phyloP scores from a whole-genome alignment of 2,797 vertebrate genomes.

The Myripristis jacobus region DNA sequence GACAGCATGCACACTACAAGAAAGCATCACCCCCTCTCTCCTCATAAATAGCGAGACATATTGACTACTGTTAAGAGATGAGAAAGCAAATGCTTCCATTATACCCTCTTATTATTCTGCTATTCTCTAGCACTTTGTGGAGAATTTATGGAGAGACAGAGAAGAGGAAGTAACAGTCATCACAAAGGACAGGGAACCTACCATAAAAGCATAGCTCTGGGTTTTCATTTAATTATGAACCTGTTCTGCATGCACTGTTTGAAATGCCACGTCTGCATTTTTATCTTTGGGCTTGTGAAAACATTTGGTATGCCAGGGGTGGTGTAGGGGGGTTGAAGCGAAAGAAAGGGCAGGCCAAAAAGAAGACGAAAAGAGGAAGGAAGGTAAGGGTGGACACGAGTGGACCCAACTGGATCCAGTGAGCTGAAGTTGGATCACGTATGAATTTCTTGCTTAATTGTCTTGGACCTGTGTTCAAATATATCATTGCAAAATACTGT shows the following conservation, averaged over 20 bases:
- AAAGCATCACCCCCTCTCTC: constrained; percentile 7
- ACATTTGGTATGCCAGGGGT: constrained; percentile 28
- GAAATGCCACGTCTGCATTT: constrained; percentile 68
- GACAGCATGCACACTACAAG: not conserved
- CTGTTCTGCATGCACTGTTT: constrained; percentile 41
- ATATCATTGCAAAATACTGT: constrained; percentile 48
- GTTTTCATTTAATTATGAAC: constrained; percentile 66
- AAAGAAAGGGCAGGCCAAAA: not conserved
- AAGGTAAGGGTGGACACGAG: constrained; percentile 4
- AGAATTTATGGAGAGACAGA: constrained; percentile 20
- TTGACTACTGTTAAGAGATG: not conserved
- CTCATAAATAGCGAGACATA: constrained; percentile 21
- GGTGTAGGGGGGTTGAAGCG: constrained; percentile 2
- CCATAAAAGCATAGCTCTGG: constrained; percentile 53
- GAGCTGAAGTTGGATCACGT: constrained; percentile 30
- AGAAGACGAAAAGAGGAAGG: constrained; percentile 32
- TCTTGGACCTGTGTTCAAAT: constrained; percentile 30
- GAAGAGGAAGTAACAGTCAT: constrained; percentile 36
- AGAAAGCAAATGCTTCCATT: constrained; percentile 34
- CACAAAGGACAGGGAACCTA: constrained; percentile 41
- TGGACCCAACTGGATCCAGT: not conserved
- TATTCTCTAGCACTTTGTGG: constrained; percentile 27
- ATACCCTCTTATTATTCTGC: constrained; percentile 35
- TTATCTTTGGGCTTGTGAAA: constrained; percentile 49
- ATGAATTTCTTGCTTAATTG: constrained; percentile 20